phyloP scores from a whole-genome alignment of 2,797 vertebrate genomes.

The Smutsia gigantea region DNA sequence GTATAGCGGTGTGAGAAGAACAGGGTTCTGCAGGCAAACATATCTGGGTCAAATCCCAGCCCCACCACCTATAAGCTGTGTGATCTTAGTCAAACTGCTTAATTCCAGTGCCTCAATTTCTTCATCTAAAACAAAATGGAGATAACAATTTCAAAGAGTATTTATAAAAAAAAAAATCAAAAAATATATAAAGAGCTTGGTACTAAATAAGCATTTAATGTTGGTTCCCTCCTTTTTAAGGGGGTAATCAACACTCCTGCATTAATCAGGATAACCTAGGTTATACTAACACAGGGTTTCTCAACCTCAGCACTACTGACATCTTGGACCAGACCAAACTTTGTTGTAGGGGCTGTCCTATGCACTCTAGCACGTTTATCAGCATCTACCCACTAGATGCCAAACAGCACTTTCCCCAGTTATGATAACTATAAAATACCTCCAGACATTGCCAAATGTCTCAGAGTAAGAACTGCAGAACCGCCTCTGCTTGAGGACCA shows the following conservation, averaged over 20 bases:
- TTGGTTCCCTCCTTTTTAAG: background rate
- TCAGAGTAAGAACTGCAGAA: background rate
- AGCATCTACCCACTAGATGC: background rate
- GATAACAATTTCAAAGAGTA: background rate
- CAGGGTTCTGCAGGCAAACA: background rate
- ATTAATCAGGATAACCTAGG: background rate
- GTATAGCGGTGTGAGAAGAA: background rate
- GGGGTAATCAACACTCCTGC: background rate
- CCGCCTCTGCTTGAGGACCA: background rate
- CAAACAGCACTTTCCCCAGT: background rate
- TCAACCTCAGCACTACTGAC: conserved; percentile 23
- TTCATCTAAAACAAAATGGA: conserved; percentile 43
- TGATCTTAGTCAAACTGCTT: background rate
- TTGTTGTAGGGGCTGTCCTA: background rate
- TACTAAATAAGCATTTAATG: conserved; percentile 2
- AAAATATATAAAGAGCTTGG: background rate
- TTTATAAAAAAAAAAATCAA: background rate
- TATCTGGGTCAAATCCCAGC: background rate
- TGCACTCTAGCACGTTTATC: background rate
- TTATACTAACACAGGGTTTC: conserved; percentile 31
- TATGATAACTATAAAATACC: background rate
- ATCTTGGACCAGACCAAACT: background rate
- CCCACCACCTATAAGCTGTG: background rate
- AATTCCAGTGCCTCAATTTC: background rate
- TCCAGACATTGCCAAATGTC: background rate